Evolutionary conservation across 2,113 vertebrate genomes (phyloP), one percentile per base, ranked within the genome.

Genomic region (Aphyosemion australe): DNA sequence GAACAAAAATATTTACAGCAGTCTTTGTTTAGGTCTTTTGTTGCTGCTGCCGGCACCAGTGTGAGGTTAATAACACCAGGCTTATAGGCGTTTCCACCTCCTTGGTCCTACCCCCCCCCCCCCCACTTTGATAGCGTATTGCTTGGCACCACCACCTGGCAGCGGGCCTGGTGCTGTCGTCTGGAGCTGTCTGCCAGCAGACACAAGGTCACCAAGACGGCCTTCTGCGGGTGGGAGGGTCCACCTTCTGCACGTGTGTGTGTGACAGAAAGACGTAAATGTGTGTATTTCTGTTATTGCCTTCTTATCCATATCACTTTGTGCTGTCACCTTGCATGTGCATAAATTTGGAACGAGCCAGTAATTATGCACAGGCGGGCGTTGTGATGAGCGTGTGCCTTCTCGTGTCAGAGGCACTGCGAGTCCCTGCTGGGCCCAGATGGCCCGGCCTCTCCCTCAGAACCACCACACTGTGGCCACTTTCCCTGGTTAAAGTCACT

Each of bases 381-480:
- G 31, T 78, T 69, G 69, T 56, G 59, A 48, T 12, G 65, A 57
- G 45, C 26, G 65, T 57, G 65, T 18, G 67, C 58, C 20, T 50
- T 51, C 45, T 20, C 3, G 64, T 55, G 65, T 53, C 34, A 19
- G 62, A 45, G 64, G 46, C 57, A 9, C 50, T 47, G 51, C 69
- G 81, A 71, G 83, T 76, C 83, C 88, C 88, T 65, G 77, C 86
- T 75, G 87, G 70, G 65, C 82, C 75, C 90, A 91, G 88, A 91
- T 89, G 87, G 86, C 59, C 26, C 71, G 39, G 65, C 46, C 64
- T 86, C 74, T 71, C 83, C 78, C 61, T 56, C 78, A 67, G 76
- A 50, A 65, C 72, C 74, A 47, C 37, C 47, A 9, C 61, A 16
- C 37, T 56, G 39, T 19, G 65, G 73, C 63, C 70, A 54, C 49